Percentiles rank a stretch among this genome's conserved stretches.
phyloP scores from a whole-genome alignment of 2,888 invertebrate species.

The Sussaba pulchella region DNA sequence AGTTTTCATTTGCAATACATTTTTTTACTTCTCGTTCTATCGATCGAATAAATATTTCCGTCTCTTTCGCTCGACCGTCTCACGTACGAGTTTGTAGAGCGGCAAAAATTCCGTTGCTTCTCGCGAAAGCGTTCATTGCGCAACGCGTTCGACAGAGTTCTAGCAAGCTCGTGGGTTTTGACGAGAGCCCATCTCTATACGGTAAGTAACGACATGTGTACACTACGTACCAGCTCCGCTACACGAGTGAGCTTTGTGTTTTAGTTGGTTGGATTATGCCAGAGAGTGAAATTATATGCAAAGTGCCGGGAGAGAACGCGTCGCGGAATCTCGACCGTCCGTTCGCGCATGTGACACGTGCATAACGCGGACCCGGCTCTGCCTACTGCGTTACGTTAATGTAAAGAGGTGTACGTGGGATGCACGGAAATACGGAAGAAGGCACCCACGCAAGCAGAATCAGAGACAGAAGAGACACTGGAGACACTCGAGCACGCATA shows the following conservation, averaged over 20 bases:
- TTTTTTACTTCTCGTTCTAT: too few relatives aligned
- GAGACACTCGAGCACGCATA: background rate
- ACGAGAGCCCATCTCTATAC: background rate
- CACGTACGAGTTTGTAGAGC: background rate
- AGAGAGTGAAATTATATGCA: conserved; percentile 39
- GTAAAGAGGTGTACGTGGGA: background rate
- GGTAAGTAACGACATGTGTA: background rate
- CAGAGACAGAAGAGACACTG: conserved; percentile 17
- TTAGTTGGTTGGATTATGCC: conserved; percentile 16
- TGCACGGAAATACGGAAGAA: conserved; percentile 31
- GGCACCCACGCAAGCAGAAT: conserved; percentile 16
- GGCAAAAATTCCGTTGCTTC: background rate
- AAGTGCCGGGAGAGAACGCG: conserved; percentile 25
- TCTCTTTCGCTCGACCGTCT: background rate
- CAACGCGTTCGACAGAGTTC: conserved; percentile 10
- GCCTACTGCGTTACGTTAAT: background rate
- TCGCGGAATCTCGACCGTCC: conserved; percentile 27
- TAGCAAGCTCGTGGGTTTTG: conserved; percentile 13
- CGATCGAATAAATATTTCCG: too few relatives aligned
- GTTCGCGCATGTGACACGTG: conserved; percentile 43
- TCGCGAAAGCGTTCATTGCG: background rate
- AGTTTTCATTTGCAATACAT: too few relatives aligned
- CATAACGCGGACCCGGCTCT: conserved; percentile 1
- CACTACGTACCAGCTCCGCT: background rate
- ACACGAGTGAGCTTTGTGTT: conserved; percentile 30